Percentiles rank a stretch among this genome's conserved stretches.
These are phyloP conservation scores for Elgaria multicarinata DNA, from an alignment of 2,113 vertebrate genomes.

Conservation along the genomic window DNA sequence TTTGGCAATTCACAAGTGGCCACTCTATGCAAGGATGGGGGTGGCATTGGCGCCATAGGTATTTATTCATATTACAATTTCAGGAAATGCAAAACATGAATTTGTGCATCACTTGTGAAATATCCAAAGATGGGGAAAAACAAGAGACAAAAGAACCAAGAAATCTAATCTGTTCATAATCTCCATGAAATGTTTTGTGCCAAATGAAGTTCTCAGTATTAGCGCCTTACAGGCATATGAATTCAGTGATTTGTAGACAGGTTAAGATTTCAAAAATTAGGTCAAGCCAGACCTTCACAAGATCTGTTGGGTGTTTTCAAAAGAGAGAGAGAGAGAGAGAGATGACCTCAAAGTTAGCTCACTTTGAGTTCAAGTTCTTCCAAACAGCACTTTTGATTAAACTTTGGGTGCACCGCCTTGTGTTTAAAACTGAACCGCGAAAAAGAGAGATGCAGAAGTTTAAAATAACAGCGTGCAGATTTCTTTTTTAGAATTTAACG, in stretches of 20 bases:
- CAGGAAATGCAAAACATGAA: background rate
- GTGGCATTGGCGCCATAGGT: background rate
- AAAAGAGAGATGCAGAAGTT: conserved; percentile 80
- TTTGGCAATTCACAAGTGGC: no score
- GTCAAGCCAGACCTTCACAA: background rate
- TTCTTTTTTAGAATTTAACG: conserved; percentile 84
- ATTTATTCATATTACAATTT: background rate
- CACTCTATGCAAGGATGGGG: background rate
- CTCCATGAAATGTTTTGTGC: background rate
- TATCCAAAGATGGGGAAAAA: conserved; percentile 12
- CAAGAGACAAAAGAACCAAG: conserved; percentile 12
- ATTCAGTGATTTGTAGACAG: conserved; percentile 16
- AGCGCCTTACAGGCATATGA: background rate
- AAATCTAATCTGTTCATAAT: background rate
- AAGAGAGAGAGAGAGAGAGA: conserved; percentile 15
- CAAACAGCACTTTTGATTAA: conserved; percentile 60
- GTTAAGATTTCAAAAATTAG: conserved; percentile 36
- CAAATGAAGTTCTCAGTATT: background rate
- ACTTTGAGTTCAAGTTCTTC: conserved; percentile 68
- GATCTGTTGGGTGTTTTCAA: conserved; percentile 11
- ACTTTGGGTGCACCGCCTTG: conserved; percentile 53
- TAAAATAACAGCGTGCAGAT: conserved; percentile 86
- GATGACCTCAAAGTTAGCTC: conserved; percentile 13
- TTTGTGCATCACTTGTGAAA: background rate
- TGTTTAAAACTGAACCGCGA: conserved; percentile 72